Base-by-base conservation (phyloP, 1,140 invertebrate species). In the Brachionus manjavacas region DNA sequence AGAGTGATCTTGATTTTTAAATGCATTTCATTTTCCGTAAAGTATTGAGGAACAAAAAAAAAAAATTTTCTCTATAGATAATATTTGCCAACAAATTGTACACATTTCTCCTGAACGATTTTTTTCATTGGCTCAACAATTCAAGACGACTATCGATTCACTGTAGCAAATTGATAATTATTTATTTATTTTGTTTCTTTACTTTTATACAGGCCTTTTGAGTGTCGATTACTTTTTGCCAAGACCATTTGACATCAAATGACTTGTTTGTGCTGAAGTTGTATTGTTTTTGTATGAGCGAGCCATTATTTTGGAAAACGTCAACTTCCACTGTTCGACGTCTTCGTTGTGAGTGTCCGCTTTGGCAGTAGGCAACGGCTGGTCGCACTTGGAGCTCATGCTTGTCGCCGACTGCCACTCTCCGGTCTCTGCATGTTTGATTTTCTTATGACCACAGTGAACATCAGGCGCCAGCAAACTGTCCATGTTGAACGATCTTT, bases 221-320 rank as follows among this genome's bases (percentile, higher is more conserved):
- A 41, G 16, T 14, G 16, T 7, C 4, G n/a, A 7, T 35, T 72
- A 39, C 41, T 72, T 72, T 20, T 72, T 72, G 41, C 39, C 16
- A 16, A 72, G n/a, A 41, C 35, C 68, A 41, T 39, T 16, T 20
- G n/a, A n/a, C n/a, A 72, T 9, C 12, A 4, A 41, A 72, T 81
- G 41, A 64, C 64, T 23, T 1, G 49, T 9, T 41, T 16, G 14
- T 12, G 60, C 14, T 0, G 25, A 28, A 2, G 20, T 9, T 2
- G 12, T 1, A 25, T 64, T 81, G 23, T 81, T 60, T 68, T 68
- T 60, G 12, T 81, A 81, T 35, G 79, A 81, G 12, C 79, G 49
- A 6, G 79, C 79, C 79, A 81, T 81, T 39, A 81, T 81, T 81
- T 81, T 81, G 8, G 79, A 81, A 28, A 81, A 81, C 1, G 79